Base-by-base conservation (phyloP, 2,113 vertebrate species). In the Hippocampus abdominalis region DNA sequence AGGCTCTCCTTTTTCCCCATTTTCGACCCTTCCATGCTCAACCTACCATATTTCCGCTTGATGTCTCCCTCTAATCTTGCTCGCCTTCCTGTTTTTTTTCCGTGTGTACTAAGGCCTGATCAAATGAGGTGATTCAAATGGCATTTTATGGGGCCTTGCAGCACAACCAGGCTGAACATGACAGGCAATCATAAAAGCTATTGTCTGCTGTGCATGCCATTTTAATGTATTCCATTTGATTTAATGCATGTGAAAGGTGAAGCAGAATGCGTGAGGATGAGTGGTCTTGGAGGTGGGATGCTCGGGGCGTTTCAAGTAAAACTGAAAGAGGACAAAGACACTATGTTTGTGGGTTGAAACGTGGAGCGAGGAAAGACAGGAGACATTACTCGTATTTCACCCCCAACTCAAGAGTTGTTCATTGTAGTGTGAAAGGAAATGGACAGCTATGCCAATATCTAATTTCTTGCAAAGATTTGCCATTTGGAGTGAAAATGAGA, bases 111-210 rank as follows among this genome's bases (percentile, higher is more conserved):
- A 78, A 83, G 81, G 86, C 91, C 91, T 83, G 88, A 92, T 87
- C 91, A 93, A 94, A 95, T 92, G 93, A 94, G 91, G 89, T 92
- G 90, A 91, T 93, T 94, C 86, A 93, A 91, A 94, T 93, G 93
- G 89, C 89, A 93, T 93, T 89, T 93, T 87, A 89, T 87, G 89
- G 90, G 91, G 88, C 92, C 90, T 90, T 83, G 78, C 85, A 76
- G 82, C 0, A 69, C 87, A 92, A 87, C 83, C 88, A 89, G 87
- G 85, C 86, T 83, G 83, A 92, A 85, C 79, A 89, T 73, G 65
- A 81, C 83, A 92, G 85, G 91, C 91, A 94, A 90, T 92, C 89
- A 90, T 88, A 93, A 89, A 92, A 92, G 84, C 84, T 89, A 92
- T 93, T 94, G 92, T 94, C 92, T 94, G 86, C 77, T 77, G 89